Evolutionary conservation across 2,888 invertebrate genomes (phyloP), one percentile per base, ranked within the genome.

Genomic region (Metellina segmentata): DNA sequence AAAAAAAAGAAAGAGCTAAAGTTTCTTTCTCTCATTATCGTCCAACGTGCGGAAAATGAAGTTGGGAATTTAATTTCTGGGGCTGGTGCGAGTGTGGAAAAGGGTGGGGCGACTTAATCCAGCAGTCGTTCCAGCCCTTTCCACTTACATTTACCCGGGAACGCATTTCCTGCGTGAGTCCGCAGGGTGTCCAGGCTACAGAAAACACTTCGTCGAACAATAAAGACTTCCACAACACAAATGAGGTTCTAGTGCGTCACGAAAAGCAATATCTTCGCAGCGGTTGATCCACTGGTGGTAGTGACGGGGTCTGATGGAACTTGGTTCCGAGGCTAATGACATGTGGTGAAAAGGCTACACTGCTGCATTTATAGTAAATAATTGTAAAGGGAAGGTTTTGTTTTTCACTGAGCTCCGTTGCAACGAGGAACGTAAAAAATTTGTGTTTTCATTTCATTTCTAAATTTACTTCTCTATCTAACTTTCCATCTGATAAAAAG

Each of bases 11-110:
- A 0, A 19, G n/a, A 9, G 53, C 71, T 51, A 72, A 71, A 78
- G 72, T 71, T 61, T 61, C 81, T n/a, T 72, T 78, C 85, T 71
- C 61, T 85, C 85, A 85, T 71, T 81, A 79, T 71, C 19, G n/a
- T n/a, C n/a, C n/a, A n/a, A n/a, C n/a, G n/a, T n/a, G 70, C 51
- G 16, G 20, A 51, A 72, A 53, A 61, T 61, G 85, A 85, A 75
- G 85, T 19, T 16, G 85, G 90, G 85, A 90, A 85, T 90, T 90
- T 81, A 90, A 85, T 90, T 90, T 74, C 81, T 74, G 11, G 61
- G 53, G 69, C 74, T 70, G 77, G 61, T 34, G 72, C 81, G 87
- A 48, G 49, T 4, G 34, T 34, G 34, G 34, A 71, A 79, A 71
- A 49, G 79, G 61, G 72, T 53, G 82, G 70, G 83, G 70, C 51